Evolutionary conservation across 2,888 invertebrate species (phyloP).

Genomic region (Punctoribates punctum): DNA sequence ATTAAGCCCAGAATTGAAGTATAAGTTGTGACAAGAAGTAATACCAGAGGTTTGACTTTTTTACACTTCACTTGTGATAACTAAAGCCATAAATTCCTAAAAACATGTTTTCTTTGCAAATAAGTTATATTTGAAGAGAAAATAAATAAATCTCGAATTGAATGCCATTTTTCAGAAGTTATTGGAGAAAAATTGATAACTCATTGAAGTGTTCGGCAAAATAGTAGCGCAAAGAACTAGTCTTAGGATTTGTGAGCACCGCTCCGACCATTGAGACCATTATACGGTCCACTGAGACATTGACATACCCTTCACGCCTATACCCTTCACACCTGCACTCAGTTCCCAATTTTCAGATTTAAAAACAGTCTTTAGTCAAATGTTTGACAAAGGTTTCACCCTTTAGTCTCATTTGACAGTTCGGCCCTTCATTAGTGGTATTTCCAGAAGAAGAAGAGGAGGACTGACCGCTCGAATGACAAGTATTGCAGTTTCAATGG

Average conservation of each 20-base stretch:
- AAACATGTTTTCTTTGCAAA: constrained; percentile 9
- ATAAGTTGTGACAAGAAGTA: constrained; percentile 2
- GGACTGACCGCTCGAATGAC: background rate
- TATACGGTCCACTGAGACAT: constrained; percentile 26
- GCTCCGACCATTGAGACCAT: constrained; percentile 7
- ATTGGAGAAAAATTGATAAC: background rate
- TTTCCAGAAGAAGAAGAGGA: background rate
- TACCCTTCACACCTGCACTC: constrained; percentile 19
- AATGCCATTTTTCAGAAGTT: background rate
- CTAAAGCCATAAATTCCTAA: constrained; percentile 15
- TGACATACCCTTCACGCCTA: background rate
- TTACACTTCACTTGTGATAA: background rate
- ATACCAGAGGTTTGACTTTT: constrained; percentile 13
- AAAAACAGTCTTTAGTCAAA: constrained; percentile 16
- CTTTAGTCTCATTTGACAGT: constrained; percentile 22
- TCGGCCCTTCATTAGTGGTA: background rate
- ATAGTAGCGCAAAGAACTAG: background rate
- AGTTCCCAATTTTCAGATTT: background rate
- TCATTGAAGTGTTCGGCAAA: constrained; percentile 7
- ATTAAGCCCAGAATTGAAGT: background rate
- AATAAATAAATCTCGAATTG: constrained; percentile 13
- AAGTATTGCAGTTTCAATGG: background rate
- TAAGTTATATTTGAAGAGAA: background rate
- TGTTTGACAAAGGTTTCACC: background rate
- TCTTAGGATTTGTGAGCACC: background rate